These are phyloP conservation scores for Labeo catla DNA, from an alignment of 2,113 vertebrate species.

Conservation along the genomic window DNA sequence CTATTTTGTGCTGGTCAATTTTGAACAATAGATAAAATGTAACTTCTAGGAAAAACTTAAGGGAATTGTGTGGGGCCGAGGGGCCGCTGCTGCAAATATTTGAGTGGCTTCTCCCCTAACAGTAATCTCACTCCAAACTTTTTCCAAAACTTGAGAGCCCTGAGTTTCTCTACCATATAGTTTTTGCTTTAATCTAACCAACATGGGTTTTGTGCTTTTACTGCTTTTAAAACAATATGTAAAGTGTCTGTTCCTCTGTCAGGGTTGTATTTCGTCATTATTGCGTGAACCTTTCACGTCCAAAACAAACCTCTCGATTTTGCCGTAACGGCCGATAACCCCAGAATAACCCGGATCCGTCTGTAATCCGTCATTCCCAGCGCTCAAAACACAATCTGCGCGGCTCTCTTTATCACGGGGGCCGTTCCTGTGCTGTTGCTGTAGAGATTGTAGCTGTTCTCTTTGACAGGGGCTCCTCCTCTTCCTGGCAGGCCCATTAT, in stretches of 20 bases:
- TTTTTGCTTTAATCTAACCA: not conserved
- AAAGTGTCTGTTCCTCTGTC: slow-evolving; percentile 2
- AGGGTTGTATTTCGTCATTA: slow-evolving; percentile 35
- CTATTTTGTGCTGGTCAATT: no score
- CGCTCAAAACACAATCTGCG: not conserved
- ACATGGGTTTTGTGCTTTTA: not conserved
- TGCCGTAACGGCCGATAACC: slow-evolving; percentile 4
- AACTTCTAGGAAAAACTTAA: no score
- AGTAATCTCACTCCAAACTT: no score
- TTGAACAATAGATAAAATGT: no score
- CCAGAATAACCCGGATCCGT: not conserved
- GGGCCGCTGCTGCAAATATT: no score
- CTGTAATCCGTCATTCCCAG: not conserved
- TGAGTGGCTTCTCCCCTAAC: no score
- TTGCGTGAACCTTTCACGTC: slow-evolving; percentile 15
- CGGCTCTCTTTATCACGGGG: not conserved
- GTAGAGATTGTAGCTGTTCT: slow-evolving; percentile 9
- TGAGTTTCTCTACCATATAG: not conserved
- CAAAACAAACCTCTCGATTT: slow-evolving; percentile 8
- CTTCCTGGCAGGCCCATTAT: slow-evolving; percentile 33
- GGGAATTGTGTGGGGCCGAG: no score
- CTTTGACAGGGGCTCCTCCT: not conserved
- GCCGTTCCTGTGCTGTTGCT: not conserved
- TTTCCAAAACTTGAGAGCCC: no score
- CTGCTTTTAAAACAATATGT: not conserved